Evolutionary conservation across 2,113 vertebrate genomes (phyloP), one percentile per base, ranked within the genome.

Genomic region (Panthera leo): DNA sequence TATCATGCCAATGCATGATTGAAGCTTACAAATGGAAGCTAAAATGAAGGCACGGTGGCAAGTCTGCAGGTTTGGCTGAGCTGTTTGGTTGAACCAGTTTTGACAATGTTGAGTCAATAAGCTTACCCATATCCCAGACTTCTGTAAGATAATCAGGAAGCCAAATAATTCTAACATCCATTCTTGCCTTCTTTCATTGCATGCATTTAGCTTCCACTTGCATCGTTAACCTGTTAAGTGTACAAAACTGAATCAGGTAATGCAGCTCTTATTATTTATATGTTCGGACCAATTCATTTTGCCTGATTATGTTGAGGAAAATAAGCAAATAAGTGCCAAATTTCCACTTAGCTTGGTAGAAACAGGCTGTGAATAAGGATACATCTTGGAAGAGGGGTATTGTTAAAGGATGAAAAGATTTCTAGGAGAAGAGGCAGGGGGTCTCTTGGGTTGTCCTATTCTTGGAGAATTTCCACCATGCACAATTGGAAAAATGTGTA

Each of bases 271-370:
- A 29, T 27, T 89, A 91, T 76, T 89, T 96, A 95, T 67, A 89
- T 89, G 42, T 95, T 90, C 89, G 78, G 58, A 78, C 39, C n/a
- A 75, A 31, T 90, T 95, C 7, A 73, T 45, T 82, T 82, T 97
- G 71, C n/a, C 58, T 91, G 67, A 36, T 12, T 4, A 90, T 29
- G n/a, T 36, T 18, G 42, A 93, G 42, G 34, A 89, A 94, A 67
- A 31, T 87, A 94, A 92, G 61, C 16, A 94, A 96, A 58, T 51
- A 90, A 55, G 9, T 89, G 82, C 39, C 80, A 94, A 89, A 88
- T 96, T 93, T 89, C 29, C 48, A 93, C 42, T 93, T 85, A 85
- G 23, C 48, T 80, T 90, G 61, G n/a, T 67, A 36, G 42, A 92
- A 95, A 96, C 58, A 86, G 91, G 25, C 23, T 91, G 25, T 39